Conservation (phyloP, 2,888 invertebrate species). For the Beris morrisii region DNA sequence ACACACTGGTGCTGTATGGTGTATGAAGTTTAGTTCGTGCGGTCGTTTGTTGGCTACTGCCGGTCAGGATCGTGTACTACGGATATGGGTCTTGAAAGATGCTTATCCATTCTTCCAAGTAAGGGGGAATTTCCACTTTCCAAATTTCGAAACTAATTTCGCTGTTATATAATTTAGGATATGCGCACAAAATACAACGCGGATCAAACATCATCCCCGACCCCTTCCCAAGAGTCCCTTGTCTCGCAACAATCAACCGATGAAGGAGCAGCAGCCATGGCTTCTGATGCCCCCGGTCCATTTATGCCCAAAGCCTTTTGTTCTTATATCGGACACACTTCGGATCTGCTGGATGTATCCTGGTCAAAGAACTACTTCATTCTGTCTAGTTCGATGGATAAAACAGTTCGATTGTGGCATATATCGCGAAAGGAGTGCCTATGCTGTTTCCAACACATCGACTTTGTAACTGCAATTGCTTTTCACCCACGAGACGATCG, state of each 20-base stretch:
- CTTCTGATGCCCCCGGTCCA: slow-evolving; percentile 65
- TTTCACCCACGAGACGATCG: slow-evolving; percentile 93
- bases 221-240: slow-evolving; percentile 89
- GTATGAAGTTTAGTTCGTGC: slow-evolving; percentile 97
- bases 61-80: slow-evolving; percentile 90
- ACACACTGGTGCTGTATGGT: slow-evolving; percentile 95
- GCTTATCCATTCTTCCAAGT: slow-evolving; percentile 89
- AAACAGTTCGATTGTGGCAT: slow-evolving; percentile 97
- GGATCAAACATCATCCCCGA: slow-evolving; percentile 85
- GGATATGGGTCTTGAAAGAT: slow-evolving; percentile 93
- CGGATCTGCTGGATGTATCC: slow-evolving; percentile 93
- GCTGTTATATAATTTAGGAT: slow-evolving; percentile 60
- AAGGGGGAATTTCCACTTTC: slow-evolving; percentile 34
- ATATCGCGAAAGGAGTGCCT: slow-evolving; percentile 95
- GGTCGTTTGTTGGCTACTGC: slow-evolving; percentile 94
- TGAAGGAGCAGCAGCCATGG: slow-evolving; percentile 62
- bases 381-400: slow-evolving; percentile 97
- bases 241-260: slow-evolving; percentile 74
- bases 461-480: slow-evolving; percentile 98
- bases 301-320: slow-evolving; percentile 92
- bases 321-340: slow-evolving; percentile 91
- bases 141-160: background rate
- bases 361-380: slow-evolving; percentile 99
- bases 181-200: slow-evolving; percentile 94
- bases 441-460: slow-evolving; percentile 98